Evolutionary conservation across 2,113 vertebrate species (phyloP).

Genomic region (Turnix velox): DNA sequence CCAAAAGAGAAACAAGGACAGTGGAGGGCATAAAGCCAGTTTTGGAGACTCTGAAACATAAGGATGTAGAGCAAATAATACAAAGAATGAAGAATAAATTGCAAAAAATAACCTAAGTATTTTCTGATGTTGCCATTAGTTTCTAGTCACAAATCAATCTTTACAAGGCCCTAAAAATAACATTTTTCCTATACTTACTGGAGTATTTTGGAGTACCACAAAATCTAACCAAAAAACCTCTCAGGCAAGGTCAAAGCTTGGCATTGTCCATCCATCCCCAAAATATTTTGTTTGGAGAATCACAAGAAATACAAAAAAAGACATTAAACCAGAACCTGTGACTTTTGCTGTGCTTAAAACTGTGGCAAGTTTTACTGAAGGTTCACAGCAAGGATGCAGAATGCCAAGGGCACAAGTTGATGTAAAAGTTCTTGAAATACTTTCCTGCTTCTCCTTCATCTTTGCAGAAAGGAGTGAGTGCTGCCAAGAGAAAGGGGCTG

Average conservation of each 20-base stretch:
- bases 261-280: not conserved
- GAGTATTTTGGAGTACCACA: not conserved
- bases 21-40: not conserved
- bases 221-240: not conserved
- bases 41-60: not conserved
- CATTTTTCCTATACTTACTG: not conserved
- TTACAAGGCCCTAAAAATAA: not conserved
- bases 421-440: not conserved
- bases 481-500: not conserved
- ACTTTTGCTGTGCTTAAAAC: not conserved
- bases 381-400: not conserved
- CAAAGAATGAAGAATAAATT: not conserved
- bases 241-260: not conserved
- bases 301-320: not conserved
- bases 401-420: not conserved
- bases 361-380: not conserved
- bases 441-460: not conserved
- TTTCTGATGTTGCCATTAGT: not conserved
- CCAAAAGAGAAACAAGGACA: not conserved
- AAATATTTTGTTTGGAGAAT: not conserved
- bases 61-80: not conserved
- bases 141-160: not conserved
- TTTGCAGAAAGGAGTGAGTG: not conserved
- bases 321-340: not conserved
- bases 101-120: not conserved